Evolutionary conservation across 2,797 vertebrate genomes (phyloP), one percentile per base, ranked within the genome.

Genomic region (Parauchenoglanis punctatus): DNA sequence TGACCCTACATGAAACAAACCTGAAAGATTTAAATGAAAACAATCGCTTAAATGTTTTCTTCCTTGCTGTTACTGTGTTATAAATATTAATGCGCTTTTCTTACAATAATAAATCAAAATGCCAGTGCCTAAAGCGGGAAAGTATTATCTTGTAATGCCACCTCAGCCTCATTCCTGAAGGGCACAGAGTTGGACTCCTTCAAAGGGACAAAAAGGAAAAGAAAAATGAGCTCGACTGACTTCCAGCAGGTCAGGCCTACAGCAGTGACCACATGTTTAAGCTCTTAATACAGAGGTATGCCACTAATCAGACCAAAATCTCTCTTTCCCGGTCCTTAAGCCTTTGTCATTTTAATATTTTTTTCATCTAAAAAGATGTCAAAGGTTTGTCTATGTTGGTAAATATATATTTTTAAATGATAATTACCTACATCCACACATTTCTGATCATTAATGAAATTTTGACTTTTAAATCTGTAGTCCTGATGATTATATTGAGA

Each of bases 1-100:
- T 89, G 92, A 89, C 90, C 92, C 89, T 40, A 87, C 92, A 89
- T 85, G 83, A 93, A 91, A 92, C 93, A 94, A 90, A 94, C 94
- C 91, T 91, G 91, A 94, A 93, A 90, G 85, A 93, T 94, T 85
- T 91, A 91, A 93, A 93, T 94, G 92, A 94, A 92, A 94, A 92
- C 89, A 92, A 92, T 91, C 83, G 89, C 68, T 91, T 93, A 92
- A 90, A 87, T 91, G 81, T 90, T 89, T 86, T 86, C 67, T 59
- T 83, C 82, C 88, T 87, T 85, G 59, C 91, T 88, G 93, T 93
- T 91, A 82, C 56, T 12, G 80, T 85, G 87, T 44, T 88, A 94
- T 94, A 93, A 92, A 95, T 95, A 95, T 95, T 93, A 91, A 94
- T 93, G 89, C 81, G 87, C 89, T 89, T 85, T 89, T 91, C 73